Evolutionary conservation across 2,888 invertebrate species (phyloP), one percentile per base, ranked within the genome.

Genomic region (Catocala nupta): DNA sequence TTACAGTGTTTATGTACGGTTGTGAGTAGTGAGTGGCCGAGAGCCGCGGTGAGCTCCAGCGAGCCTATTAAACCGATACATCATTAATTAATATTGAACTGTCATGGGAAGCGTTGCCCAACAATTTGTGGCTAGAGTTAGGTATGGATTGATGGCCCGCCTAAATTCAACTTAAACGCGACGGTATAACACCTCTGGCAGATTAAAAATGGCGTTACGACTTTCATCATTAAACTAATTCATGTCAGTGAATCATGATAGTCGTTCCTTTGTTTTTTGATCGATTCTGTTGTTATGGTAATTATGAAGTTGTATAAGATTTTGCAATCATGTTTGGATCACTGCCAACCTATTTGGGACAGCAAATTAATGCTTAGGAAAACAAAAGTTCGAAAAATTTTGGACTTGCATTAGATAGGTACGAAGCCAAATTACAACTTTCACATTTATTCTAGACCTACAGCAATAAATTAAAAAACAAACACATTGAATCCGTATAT

Each of bases 71-170:
- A 71, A 72, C 64, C 82, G 70, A 86, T 87, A 80, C 82, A 86
- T 87, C 86, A 85, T 85, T 84, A 82, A 87, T 85, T 83, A 83
- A 85, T 83, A 86, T 82, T 78, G 80, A 80, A 82, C 83, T 87
- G 85, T 87, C 87, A 86, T 77, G 83, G 78, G 78, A 83, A 82
- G 85, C 80, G 85, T 87, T 84, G 78, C 79, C 68, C 74, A 80
- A 83, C 83, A 82, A 78, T 79, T 78, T 80, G 77, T 82, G 65
- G 61, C 65, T 68, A 64, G 59, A 54, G 61, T 63, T 61, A 65
- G 67, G 63, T 62, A 65, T 65, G 66, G 75, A 81, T 81, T 68
- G 75, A 80, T 77, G 68, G 61, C 53, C 59, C 59, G 51, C 56
- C 55, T 61, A 54, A 54, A 53, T 63, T 44, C 49, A 55, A 61